Evolutionary conservation across 2,113 vertebrate species (phyloP), one percentile per base, ranked within the genome.

Genomic region (Neofelis nebulosa): DNA sequence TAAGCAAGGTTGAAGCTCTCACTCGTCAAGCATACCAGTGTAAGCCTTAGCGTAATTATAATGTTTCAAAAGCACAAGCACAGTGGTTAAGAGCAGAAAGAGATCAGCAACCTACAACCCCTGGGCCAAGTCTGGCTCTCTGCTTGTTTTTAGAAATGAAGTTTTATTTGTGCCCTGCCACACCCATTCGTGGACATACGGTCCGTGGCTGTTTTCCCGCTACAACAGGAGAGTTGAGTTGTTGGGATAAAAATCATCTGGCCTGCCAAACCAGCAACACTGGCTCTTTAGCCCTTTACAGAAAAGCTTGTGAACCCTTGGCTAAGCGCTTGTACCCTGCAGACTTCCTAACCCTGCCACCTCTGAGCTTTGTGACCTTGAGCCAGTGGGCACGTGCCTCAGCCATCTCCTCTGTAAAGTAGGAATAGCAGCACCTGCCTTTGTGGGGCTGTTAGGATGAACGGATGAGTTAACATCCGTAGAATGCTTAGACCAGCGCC

Each of bases 181-280:
- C 18, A 25, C 45, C 94, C 48, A 84, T 50, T 85, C 31, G 1
- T 48, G 18, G 78, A 50, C 57, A 13, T 36, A 29, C 41, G 91
- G 68, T 69, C 69, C 85, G 12, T n/a, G 41, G 74, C 63, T 80
- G 27, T 21, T 63, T 95, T 79, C 57, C 41, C 11, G 25, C 38
- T 55, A 66, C 14, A 45, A 74, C 3, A 61, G 74, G 52, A 65
- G 41, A 78, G 21, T 13, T 57, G 52, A 89, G 38, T n/a, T 65
- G 11, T 65, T 84, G 45, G 8, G 23, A 83, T 50, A 94, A 95
- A 97, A 87, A 90, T 57, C n/a, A n/a, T 25, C 57, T 81, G 88
- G 29, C 61, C 16, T 80, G 9, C 65, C 68, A 83, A 82, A 63
- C 48, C 21, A 86, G 79, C 57, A 80, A 80, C 61, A 55, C 8